Conservation (phyloP, 2,113 vertebrate species). For the Rhynchomys soricoides region DNA sequence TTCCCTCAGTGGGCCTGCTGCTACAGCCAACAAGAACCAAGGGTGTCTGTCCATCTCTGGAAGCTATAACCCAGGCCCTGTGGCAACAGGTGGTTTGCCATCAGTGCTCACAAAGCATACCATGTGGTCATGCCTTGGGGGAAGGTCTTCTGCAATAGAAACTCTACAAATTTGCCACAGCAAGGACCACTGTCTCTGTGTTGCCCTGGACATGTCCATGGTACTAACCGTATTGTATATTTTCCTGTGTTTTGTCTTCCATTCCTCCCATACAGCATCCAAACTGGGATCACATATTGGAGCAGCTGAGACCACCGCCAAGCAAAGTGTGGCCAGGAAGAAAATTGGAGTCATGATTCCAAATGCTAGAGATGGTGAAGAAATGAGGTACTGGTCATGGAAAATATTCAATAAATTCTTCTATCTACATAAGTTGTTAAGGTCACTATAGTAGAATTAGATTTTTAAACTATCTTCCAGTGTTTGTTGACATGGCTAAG, state of each 20-base stretch:
- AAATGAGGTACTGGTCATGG: not conserved
- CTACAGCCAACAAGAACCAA: not conserved
- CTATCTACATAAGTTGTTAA: not conserved
- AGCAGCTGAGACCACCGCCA: slow-evolving; percentile 83
- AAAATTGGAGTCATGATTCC: slow-evolving; percentile 78
- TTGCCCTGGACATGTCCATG: not conserved
- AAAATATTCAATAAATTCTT: not conserved
- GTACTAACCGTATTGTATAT: slow-evolving; percentile 88
- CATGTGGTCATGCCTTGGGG: no score
- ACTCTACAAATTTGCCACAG: not conserved
- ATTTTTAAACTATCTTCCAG: not conserved
- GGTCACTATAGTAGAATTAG: not conserved
- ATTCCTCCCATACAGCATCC: slow-evolving; percentile 89
- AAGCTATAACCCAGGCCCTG: not conserved
- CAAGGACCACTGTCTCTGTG: not conserved
- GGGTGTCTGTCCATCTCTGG: not conserved
- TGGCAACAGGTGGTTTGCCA: no score
- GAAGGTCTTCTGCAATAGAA: not conserved
- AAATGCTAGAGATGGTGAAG: slow-evolving; percentile 55
- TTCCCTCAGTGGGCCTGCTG: not conserved
- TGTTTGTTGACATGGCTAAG: not conserved
- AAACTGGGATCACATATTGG: slow-evolving; percentile 86
- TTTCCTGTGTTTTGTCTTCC: slow-evolving; percentile 90
- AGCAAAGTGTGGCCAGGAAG: slow-evolving; percentile 79
- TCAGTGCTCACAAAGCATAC: not conserved